A percentile compares a stretch with the other conserved stretches of the same genome.
phyloP scores from a whole-genome alignment of 1,140 invertebrate genomes.

The Lasioglossum baleicum region DNA sequence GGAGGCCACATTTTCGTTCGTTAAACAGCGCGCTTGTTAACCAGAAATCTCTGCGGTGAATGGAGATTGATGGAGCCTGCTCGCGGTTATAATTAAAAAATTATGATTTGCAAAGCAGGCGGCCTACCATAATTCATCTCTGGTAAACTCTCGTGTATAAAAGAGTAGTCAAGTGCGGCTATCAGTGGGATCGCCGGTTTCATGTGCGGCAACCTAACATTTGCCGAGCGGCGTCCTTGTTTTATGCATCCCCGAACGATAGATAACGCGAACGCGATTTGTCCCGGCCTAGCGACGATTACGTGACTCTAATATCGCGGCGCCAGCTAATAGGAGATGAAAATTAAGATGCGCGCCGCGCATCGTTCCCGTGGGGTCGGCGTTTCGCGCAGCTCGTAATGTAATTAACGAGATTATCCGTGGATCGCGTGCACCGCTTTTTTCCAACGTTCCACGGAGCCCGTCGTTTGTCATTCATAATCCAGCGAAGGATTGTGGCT shows the following conservation, averaged over 20 bases:
- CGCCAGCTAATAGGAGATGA: conserved; percentile 47
- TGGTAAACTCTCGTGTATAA: not conserved
- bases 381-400: conserved; percentile 41
- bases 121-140: not conserved
- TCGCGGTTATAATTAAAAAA: too few species aligned
- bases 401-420: conserved; percentile 44
- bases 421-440: conserved; percentile 17
- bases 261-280: conserved; percentile 46
- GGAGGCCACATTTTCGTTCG: too few species aligned
- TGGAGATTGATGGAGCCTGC: too few species aligned
- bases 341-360: conserved; percentile 50
- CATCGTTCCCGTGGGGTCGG: conserved; percentile 23
- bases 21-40: too few species aligned
- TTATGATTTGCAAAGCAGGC: too few species aligned
- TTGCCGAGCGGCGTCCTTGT: not conserved
- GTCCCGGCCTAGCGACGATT: conserved; percentile 41
- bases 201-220: not conserved
- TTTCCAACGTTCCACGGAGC: conserved; percentile 3
- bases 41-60: too few species aligned
- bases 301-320: conserved; percentile 50
- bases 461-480: conserved; percentile 14
- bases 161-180: not conserved
- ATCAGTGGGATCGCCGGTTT: not conserved
- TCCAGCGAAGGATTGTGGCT: not conserved
- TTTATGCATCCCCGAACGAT: not conserved